Conservation (phyloP, 2,797 vertebrate genomes). For the Discoglossus pictus region DNA sequence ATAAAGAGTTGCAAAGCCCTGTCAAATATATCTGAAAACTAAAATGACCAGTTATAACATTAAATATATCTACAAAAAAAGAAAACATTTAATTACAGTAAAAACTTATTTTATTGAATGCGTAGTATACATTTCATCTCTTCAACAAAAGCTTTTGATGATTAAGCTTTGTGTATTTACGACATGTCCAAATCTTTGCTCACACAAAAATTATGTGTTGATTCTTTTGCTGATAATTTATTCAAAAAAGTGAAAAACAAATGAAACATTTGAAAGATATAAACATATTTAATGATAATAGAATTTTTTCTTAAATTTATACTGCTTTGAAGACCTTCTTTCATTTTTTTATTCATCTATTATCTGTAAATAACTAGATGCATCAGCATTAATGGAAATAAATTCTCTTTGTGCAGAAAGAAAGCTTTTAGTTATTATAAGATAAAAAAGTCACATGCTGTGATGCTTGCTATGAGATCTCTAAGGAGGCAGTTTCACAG, state of each 20-base stretch:
- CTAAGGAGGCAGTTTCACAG: not conserved
- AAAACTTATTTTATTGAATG: no score
- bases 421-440: conserved; percentile 11
- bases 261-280: conserved; percentile 1
- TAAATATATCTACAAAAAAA: no score
- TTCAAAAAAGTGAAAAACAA: conserved; percentile 4
- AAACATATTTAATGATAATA: not conserved
- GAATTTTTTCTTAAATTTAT: not conserved
- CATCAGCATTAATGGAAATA: not conserved
- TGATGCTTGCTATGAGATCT: not conserved
- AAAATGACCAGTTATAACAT: no score
- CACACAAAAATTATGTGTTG: conserved; percentile 10
- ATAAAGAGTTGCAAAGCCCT: no score
- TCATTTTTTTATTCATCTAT: not conserved
- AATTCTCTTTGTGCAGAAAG: not conserved
- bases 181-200: conserved; percentile 15
- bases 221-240: conserved; percentile 20
- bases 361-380: conserved; percentile 29
- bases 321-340: no score
- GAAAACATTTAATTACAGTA: no score
- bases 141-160: no score
- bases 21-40: no score
- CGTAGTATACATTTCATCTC: no score
- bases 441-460: conserved; percentile 24
- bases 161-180: not conserved